phyloP scores from a whole-genome alignment of 2,888 invertebrate genomes.

The Nematopogon swammerdamellus region DNA sequence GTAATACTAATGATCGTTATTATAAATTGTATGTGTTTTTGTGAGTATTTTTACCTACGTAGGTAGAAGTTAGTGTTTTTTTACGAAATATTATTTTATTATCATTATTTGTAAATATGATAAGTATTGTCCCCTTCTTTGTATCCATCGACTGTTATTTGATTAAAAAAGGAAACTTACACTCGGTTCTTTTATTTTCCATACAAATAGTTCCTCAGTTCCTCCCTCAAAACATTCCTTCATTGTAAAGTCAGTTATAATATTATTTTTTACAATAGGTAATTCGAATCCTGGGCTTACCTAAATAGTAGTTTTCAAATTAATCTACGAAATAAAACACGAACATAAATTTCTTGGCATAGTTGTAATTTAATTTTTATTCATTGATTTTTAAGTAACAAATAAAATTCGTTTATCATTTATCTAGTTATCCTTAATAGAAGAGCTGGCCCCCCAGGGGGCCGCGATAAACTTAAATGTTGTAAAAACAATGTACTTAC shows the following conservation, averaged over 20 bases:
- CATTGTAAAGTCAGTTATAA: too few relatives aligned
- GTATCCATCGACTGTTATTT: constrained; percentile 50
- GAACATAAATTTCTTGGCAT: constrained; percentile 40
- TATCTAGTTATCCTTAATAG: constrained; percentile 46
- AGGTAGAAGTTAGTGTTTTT: constrained; percentile 42
- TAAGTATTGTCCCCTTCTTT: constrained; percentile 1
- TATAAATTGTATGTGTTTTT: constrained; percentile 14
- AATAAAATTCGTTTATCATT: constrained; percentile 42
- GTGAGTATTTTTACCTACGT: constrained; percentile 49
- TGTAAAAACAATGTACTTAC: constrained; percentile 32
- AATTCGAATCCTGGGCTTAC: too few relatives aligned
- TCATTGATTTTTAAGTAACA: constrained; percentile 52
- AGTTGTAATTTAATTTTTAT: constrained; percentile 52
- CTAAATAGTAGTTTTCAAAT: too few relatives aligned
- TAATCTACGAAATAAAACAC: too few relatives aligned
- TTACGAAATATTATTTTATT: constrained; percentile 3
- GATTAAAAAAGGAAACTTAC: constrained; percentile 42
- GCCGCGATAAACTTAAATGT: not conserved
- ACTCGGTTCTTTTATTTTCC: constrained; percentile 17
- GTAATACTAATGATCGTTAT: constrained; percentile 20
- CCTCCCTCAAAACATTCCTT: too few relatives aligned
- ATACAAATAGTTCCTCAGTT: too few relatives aligned
- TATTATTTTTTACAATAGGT: too few relatives aligned
- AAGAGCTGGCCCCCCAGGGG: not conserved
- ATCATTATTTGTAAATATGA: constrained; percentile 19